Evolutionary conservation across 2,797 vertebrate species (phyloP).

Genomic region (Sphenopsis melanotis): DNA sequence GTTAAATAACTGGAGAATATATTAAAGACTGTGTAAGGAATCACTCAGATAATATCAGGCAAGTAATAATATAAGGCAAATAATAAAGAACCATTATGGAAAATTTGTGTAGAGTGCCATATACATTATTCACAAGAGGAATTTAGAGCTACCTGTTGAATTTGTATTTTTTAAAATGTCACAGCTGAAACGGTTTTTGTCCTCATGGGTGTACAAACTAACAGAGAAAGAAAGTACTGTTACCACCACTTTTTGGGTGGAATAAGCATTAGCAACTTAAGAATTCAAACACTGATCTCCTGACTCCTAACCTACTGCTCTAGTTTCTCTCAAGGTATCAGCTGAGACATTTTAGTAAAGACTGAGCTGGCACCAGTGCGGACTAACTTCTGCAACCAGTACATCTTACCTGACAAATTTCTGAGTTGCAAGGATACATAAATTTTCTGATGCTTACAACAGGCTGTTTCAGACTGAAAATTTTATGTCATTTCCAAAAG

Average conservation of each 20-base stretch:
- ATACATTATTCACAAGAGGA: background rate
- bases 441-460: background rate
- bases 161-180: background rate
- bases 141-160: background rate
- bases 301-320: background rate
- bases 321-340: background rate
- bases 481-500: background rate
- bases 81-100: background rate
- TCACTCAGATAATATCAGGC: background rate
- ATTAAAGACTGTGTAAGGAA: background rate
- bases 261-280: background rate
- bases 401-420: background rate
- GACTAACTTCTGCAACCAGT: background rate
- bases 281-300: background rate
- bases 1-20: background rate
- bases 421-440: background rate
- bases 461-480: background rate
- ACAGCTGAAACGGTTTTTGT: background rate
- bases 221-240: background rate
- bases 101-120: background rate
- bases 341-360: background rate
- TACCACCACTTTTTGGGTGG: background rate
- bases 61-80: background rate
- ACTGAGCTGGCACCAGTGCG: background rate
- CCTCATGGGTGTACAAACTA: background rate